phyloP scores from a whole-genome alignment of 2,888 invertebrate species.

The Marasmarcha lunaedactyla region DNA sequence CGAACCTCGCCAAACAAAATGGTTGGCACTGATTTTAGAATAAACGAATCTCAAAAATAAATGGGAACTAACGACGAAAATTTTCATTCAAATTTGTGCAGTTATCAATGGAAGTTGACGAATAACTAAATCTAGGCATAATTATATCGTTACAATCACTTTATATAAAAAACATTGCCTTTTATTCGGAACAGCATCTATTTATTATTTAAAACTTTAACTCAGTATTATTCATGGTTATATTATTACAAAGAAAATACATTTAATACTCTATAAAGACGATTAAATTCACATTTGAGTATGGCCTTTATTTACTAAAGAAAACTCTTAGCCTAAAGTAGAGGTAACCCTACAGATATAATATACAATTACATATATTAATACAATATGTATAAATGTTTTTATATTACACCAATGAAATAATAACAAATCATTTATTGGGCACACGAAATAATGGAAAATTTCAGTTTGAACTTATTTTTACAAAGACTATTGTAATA shows the following conservation, averaged over 20 bases:
- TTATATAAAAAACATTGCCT: conserved; percentile 23
- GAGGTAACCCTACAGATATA: conserved; percentile 44
- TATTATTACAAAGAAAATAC: conserved; percentile 26
- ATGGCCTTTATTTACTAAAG: conserved; percentile 52
- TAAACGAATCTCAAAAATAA: conserved; percentile 24
- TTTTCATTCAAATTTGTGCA: conserved; percentile 41
- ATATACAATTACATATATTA: conserved; percentile 38
- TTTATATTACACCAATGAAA: conserved; percentile 48
- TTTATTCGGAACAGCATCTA: conserved; percentile 28
- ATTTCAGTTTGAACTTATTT: conserved; percentile 41
- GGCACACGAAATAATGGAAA: conserved; percentile 8
- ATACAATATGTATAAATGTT: conserved; percentile 36
- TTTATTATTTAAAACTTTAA: conserved; percentile 25
- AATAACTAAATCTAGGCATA: conserved; percentile 34
- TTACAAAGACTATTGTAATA: conserved; percentile 19
- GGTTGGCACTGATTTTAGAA: conserved; percentile 29
- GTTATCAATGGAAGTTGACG: conserved; percentile 49
- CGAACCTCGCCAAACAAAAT: conserved; percentile 18
- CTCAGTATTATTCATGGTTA: conserved; percentile 40
- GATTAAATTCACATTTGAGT: conserved; percentile 58
- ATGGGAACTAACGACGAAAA: conserved; percentile 4
- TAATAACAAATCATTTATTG: conserved; percentile 12
- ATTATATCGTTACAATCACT: conserved; percentile 5
- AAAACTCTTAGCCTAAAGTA: conserved; percentile 47
- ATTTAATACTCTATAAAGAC: conserved; percentile 36